These are phyloP conservation scores for Callosobruchus maculatus DNA, from an alignment of 2,888 invertebrate genomes.

Conservation along the genomic window DNA sequence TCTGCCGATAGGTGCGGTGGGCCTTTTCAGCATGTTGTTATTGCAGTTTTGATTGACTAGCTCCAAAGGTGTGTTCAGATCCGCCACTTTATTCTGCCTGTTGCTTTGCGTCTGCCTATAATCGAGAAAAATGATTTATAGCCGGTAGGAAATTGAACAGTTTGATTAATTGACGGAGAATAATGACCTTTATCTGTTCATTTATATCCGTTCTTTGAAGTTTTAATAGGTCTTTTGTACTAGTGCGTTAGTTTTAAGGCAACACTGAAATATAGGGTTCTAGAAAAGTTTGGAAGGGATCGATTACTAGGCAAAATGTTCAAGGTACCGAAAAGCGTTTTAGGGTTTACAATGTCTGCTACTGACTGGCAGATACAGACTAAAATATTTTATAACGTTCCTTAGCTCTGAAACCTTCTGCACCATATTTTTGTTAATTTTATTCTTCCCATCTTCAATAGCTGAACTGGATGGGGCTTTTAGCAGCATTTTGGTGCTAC, in stretches of 20 bases:
- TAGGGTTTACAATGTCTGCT: too few relatives aligned
- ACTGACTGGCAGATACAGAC: too few relatives aligned
- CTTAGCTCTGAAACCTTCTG: too few relatives aligned
- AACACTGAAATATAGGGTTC: too few relatives aligned
- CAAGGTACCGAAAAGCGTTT: too few relatives aligned
- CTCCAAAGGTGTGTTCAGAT: slow-evolving; percentile 49
- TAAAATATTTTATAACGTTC: too few relatives aligned
- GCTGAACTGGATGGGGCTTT: too few relatives aligned
- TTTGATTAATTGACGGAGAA: not conserved
- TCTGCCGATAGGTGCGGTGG: slow-evolving; percentile 17
- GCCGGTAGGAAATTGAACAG: not conserved
- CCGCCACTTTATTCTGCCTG: slow-evolving; percentile 64
- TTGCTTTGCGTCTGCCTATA: slow-evolving; percentile 18
- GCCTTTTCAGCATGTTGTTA: slow-evolving; percentile 14
- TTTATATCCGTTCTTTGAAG: not conserved
- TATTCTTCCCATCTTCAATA: too few relatives aligned
- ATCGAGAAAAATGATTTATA: slow-evolving; percentile 5
- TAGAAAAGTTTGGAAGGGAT: too few relatives aligned
- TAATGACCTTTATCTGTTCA: not conserved
- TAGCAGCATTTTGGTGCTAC: too few relatives aligned
- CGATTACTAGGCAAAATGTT: too few relatives aligned
- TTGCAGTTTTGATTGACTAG: slow-evolving; percentile 29
- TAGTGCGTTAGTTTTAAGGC: not conserved
- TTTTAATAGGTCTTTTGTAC: not conserved
- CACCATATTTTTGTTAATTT: too few relatives aligned